Conservation (phyloP, 1,140 invertebrate genomes). For the Nebria ingens region DNA sequence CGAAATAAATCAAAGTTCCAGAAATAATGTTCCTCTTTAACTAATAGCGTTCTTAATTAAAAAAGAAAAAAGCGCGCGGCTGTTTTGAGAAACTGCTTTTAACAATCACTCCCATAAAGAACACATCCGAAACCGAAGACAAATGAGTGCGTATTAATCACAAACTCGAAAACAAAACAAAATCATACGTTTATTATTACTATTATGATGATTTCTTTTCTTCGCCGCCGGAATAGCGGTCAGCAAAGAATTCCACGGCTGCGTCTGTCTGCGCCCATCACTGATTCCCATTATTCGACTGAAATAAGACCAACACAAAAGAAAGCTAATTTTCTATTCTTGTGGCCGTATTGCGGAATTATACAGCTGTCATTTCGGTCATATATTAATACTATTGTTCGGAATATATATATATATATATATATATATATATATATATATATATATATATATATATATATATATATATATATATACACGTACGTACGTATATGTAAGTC, state of each 20-base stretch:
- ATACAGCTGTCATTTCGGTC: constrained; percentile 6
- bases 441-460: too few species aligned
- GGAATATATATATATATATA: too few species aligned
- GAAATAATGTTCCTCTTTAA: not conserved
- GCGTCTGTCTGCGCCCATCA: not conserved
- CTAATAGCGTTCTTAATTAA: not conserved
- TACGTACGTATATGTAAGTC: too few species aligned
- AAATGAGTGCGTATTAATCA: constrained; percentile 2
- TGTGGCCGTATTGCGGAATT: constrained; percentile 5
- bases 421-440: too few species aligned
- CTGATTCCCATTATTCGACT: not conserved
- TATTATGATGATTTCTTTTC: not conserved
- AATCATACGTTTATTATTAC: constrained; percentile 4
- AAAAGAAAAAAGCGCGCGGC: not conserved
- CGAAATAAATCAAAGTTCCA: too few species aligned
- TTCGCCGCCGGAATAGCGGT: not conserved
- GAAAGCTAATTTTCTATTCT: constrained; percentile 9
- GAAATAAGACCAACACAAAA: not conserved
- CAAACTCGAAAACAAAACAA: not conserved
- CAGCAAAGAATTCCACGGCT: not conserved
- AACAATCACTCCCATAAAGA: not conserved
- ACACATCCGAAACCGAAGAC: not conserved
- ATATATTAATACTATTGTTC: constrained; percentile 4
- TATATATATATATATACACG: too few species aligned
- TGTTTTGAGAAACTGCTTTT: not conserved